Conservation (phyloP, 2,888 invertebrate genomes). For the Romanomermis culicivorax region DNA sequence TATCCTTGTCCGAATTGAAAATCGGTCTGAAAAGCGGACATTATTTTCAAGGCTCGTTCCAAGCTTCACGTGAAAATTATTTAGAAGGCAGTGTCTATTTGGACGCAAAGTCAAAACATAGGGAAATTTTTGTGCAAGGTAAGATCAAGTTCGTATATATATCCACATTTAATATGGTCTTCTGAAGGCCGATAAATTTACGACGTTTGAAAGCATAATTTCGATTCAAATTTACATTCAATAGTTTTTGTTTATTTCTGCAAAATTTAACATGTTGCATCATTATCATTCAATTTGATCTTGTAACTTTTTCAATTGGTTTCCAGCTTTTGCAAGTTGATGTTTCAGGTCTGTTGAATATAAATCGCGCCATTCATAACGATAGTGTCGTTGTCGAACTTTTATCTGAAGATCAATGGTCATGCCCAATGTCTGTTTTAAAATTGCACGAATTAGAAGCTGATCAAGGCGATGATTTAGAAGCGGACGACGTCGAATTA, state of each 20-base stretch:
- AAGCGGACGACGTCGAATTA: constrained; percentile 22
- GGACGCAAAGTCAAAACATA: constrained; percentile 53
- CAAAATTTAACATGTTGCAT: no score
- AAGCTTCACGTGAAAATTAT: constrained; percentile 75
- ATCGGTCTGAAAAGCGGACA: constrained; percentile 54
- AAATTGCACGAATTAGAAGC: constrained; percentile 15
- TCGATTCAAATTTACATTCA: no score
- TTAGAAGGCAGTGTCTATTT: constrained; percentile 67
- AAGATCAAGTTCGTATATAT: constrained; percentile 29
- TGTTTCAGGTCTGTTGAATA: constrained; percentile 60
- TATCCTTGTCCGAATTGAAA: constrained; percentile 52
- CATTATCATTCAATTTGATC: no score
- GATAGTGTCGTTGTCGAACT: constrained; percentile 77
- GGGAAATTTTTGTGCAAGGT: constrained; percentile 35
- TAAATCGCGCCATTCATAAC: constrained; percentile 82
- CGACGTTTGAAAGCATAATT: no score
- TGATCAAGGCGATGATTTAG: constrained; percentile 36
- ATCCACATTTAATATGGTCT: no score
- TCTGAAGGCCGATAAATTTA: no score
- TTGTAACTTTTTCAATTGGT: no score
- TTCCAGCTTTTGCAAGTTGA: no score
- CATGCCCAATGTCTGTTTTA: constrained; percentile 51
- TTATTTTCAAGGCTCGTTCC: constrained; percentile 47
- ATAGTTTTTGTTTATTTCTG: no score
- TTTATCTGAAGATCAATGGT: constrained; percentile 69